Percentiles rank a stretch among this genome's conserved stretches.
Evolutionary conservation across 2,888 invertebrate species (phyloP).

Genomic region (Caenorhabditis virilis): DNA sequence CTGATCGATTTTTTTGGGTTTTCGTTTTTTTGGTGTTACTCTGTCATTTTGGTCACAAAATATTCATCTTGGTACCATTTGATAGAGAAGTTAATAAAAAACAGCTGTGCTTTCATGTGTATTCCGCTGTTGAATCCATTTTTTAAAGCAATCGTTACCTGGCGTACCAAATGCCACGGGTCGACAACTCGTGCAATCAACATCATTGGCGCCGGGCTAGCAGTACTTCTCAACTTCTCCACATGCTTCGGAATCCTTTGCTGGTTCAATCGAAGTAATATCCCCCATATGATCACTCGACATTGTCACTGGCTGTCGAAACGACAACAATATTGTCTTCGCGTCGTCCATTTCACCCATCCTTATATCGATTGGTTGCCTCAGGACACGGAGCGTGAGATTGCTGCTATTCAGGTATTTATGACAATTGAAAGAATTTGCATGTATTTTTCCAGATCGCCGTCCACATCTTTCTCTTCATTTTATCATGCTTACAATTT

Average conservation of each 20-base stretch:
- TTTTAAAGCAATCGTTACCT: constrained; percentile 29
- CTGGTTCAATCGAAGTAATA: constrained; percentile 38
- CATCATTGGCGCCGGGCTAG: constrained; percentile 42
- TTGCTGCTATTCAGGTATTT: constrained; percentile 47
- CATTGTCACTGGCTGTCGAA: constrained; percentile 47
- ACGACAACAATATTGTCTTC: constrained; percentile 42
- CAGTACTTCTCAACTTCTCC: constrained; percentile 37
- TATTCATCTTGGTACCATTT: too few relatives aligned
- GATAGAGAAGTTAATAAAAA: too few relatives aligned
- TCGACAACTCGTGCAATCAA: constrained; percentile 38
- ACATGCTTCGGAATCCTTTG: constrained; percentile 47
- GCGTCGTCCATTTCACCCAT: constrained; percentile 49
- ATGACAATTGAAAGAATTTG: not conserved
- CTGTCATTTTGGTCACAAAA: too few relatives aligned
- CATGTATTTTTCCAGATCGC: constrained; percentile 33
- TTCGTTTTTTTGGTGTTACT: too few relatives aligned
- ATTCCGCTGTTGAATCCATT: too few relatives aligned
- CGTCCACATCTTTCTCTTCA: constrained; percentile 35
- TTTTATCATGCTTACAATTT: constrained; percentile 47
- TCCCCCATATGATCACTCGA: constrained; percentile 43
- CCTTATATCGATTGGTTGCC: constrained; percentile 56
- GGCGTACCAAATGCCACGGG: constrained; percentile 45
- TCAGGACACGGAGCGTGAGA: constrained; percentile 48
- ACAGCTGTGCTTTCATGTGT: too few relatives aligned
- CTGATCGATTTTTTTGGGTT: too few relatives aligned